Evolutionary conservation across 2,797 vertebrate species (phyloP).

Genomic region (Manis javanica): DNA sequence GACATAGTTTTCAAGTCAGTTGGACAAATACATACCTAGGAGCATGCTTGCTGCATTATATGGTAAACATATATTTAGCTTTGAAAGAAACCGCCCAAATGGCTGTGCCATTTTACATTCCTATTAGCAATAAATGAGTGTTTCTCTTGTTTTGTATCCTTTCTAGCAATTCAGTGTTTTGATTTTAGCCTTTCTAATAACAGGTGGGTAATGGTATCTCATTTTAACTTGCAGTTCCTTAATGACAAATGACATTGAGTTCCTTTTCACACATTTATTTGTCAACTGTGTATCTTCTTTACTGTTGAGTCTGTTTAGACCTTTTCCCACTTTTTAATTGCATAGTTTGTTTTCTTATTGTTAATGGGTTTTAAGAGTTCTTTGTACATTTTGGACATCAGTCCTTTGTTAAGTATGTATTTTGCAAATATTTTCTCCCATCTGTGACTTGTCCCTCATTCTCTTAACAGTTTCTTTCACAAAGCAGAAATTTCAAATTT

Average conservation of each 20-base stretch:
- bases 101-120: not conserved
- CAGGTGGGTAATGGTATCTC: not conserved
- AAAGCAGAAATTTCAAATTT: conserved; percentile 27
- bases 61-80: not conserved
- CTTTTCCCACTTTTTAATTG: not conserved
- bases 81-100: not conserved
- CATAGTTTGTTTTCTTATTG: conserved; percentile 14
- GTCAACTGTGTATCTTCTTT: not conserved
- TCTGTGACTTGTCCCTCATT: not conserved
- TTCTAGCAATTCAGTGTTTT: not conserved
- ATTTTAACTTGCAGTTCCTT: conserved; percentile 18
- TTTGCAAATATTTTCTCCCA: conserved; percentile 41
- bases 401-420: not conserved
- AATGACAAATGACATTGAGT: not conserved
- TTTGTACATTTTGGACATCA: not conserved
- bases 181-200: not conserved
- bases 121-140: not conserved
- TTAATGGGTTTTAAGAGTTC: conserved; percentile 20
- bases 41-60: not conserved
- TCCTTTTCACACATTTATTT: conserved; percentile 40
- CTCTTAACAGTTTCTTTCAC: not conserved
- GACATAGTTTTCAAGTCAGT: not conserved
- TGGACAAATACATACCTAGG: not conserved
- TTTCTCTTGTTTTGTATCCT: not conserved
- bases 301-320: not conserved